These are phyloP conservation scores for Drosophila phalerata DNA, from an alignment of 2,888 invertebrate genomes.

Conservation along the genomic window DNA sequence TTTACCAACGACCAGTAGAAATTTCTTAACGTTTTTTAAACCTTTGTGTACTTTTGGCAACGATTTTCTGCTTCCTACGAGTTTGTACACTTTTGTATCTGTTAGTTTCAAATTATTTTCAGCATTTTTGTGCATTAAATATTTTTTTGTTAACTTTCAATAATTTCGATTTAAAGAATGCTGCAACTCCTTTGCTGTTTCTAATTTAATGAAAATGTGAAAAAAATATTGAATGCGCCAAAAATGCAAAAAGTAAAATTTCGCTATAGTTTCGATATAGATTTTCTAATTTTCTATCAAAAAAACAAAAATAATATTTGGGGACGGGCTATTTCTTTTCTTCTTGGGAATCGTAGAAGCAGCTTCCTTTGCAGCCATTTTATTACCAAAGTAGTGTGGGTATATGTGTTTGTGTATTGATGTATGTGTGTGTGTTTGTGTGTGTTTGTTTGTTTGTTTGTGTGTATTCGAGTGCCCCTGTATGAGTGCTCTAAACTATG, in stretches of 20 bases:
- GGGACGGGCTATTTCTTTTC: constrained; percentile 80
- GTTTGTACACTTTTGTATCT: constrained; percentile 3
- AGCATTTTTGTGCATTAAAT: constrained; percentile 70
- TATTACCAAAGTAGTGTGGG: constrained; percentile 72
- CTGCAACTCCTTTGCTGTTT: constrained; percentile 69
- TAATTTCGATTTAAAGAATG: constrained; percentile 51
- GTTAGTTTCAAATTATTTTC: constrained; percentile 10
- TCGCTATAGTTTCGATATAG: constrained; percentile 7
- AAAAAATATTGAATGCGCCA: constrained; percentile 75
- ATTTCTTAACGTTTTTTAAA: constrained; percentile 6
- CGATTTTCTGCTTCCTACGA: constrained; percentile 49
- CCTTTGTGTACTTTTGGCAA: constrained; percentile 24
- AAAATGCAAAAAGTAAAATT: constrained; percentile 52
- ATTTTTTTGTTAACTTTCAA: constrained; percentile 73
- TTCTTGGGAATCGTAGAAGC: constrained; percentile 83
- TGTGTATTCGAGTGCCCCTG: constrained; percentile 59
- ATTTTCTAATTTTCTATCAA: constrained; percentile 18
- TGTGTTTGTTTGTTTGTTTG: constrained; percentile 30
- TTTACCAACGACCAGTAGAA: constrained; percentile 34
- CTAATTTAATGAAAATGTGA: constrained; percentile 64
- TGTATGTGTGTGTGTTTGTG: constrained; percentile 28
- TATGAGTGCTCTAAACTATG: constrained; percentile 53
- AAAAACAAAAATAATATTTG: constrained; percentile 17
- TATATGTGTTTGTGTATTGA: constrained; percentile 29
- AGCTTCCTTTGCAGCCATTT: constrained; percentile 81